These are phyloP conservation scores for Yponomeuta plumbellus DNA, from an alignment of 2,888 invertebrate species.

Conservation along the genomic window DNA sequence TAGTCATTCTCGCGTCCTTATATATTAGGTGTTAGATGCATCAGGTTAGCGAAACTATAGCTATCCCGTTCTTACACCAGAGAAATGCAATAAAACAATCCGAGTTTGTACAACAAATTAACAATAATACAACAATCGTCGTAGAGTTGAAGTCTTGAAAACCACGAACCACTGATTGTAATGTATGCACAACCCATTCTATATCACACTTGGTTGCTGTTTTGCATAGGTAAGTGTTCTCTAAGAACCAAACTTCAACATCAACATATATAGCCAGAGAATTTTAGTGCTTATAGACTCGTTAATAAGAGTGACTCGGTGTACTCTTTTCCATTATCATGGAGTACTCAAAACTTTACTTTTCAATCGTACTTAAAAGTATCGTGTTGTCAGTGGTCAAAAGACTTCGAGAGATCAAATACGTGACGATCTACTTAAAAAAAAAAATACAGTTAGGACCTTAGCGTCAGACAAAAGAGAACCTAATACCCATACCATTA, in stretches of 20 bases:
- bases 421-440: background rate
- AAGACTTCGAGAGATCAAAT: background rate
- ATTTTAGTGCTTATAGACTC: too few species aligned
- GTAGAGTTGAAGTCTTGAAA: background rate
- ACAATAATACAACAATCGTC: background rate
- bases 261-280: too few species aligned
- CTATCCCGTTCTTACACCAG: background rate
- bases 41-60: background rate
- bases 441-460: background rate
- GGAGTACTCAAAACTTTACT: too few species aligned
- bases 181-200: too few species aligned
- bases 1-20: background rate
- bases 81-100: background rate
- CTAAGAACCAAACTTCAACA: too few species aligned
- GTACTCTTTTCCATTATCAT: too few species aligned
- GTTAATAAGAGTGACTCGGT: too few species aligned
- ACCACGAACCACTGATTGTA: background rate
- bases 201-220: too few species aligned
- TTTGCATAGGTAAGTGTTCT: too few species aligned
- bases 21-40: background rate
- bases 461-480: background rate
- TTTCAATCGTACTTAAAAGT: too few species aligned
- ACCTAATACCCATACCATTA: constrained; percentile 6
- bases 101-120: constrained; percentile 8
- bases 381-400: background rate